phyloP scores from a whole-genome alignment of 2,113 vertebrate species.

The Solea solea region DNA sequence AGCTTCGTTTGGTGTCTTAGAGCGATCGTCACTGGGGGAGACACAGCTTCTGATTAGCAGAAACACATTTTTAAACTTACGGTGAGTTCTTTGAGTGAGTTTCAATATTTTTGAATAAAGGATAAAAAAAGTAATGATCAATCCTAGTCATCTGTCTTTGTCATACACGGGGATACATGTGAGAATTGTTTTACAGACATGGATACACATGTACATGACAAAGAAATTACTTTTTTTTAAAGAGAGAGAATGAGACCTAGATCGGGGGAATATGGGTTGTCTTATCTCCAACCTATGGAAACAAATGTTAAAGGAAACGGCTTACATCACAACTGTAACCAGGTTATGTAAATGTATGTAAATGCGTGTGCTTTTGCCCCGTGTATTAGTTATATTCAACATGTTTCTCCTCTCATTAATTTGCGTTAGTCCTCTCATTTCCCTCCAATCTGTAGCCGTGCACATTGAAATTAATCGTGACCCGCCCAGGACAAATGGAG shows the following conservation, averaged over 20 bases:
- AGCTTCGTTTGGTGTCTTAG: too few species aligned
- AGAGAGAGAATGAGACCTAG: neutral
- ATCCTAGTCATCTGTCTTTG: neutral
- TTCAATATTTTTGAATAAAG: too few species aligned
- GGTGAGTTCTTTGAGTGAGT: too few species aligned
- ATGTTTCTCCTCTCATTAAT: slow-evolving; percentile 1
- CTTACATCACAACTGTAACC: neutral
- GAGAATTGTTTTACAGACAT: neutral
- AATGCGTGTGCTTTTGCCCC: neutral
- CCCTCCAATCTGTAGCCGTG: neutral
- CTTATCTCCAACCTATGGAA: slow-evolving; percentile 3
- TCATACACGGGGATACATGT: slow-evolving; percentile 1
- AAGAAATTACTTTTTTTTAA: slow-evolving; percentile 7
- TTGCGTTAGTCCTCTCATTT: neutral
- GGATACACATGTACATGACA: neutral
- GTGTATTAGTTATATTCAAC: neutral
- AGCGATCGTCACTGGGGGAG: too few species aligned
- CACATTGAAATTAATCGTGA: neutral
- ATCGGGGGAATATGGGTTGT: neutral
- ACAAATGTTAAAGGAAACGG: neutral
- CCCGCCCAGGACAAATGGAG: slow-evolving; percentile 12
- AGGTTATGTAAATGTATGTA: neutral
- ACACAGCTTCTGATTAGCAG: too few species aligned
- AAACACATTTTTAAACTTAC: too few species aligned
- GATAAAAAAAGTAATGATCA: too few species aligned